Percentiles rank a stretch among this genome's conserved stretches.
Evolutionary conservation across 2,888 invertebrate genomes (phyloP).

Genomic region (Andrena minutula): DNA sequence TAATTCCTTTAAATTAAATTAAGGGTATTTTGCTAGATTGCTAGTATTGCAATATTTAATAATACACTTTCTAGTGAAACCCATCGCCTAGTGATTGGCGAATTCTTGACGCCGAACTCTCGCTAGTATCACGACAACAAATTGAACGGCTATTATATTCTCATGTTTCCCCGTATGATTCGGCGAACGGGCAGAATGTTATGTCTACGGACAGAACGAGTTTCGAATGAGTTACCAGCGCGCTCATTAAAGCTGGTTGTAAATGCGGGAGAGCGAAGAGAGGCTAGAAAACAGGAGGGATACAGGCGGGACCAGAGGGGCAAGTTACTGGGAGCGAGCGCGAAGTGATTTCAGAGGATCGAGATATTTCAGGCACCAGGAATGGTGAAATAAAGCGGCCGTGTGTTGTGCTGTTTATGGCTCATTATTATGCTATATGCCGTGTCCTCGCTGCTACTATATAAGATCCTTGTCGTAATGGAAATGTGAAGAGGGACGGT

Average conservation of each 20-base stretch:
- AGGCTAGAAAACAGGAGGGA: neutral
- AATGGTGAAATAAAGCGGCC: conserved; percentile 69
- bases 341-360: conserved; percentile 69
- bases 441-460: conserved; percentile 58
- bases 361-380: conserved; percentile 69
- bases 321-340: conserved; percentile 58
- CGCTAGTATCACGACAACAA: conserved; percentile 15
- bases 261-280: conserved; percentile 14
- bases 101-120: too few relatives aligned
- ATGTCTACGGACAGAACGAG: conserved; percentile 47
- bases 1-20: too few relatives aligned
- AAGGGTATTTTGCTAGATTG: too few relatives aligned
- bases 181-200: conserved; percentile 18
- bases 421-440: conserved; percentile 72
- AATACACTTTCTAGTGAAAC: neutral
- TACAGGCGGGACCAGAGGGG: conserved; percentile 8
- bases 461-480: conserved; percentile 58
- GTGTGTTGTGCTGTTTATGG: conserved; percentile 69
- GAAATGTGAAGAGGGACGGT: conserved; percentile 57
- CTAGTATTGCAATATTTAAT: neutral
- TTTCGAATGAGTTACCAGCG: conserved; percentile 63
- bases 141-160: conserved; percentile 52
- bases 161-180: conserved; percentile 47
- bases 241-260: conserved; percentile 56
- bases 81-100: neutral